These are phyloP conservation scores for Macrosoma leucophasiata DNA, from an alignment of 2,888 invertebrate genomes.

Conservation along the genomic window DNA sequence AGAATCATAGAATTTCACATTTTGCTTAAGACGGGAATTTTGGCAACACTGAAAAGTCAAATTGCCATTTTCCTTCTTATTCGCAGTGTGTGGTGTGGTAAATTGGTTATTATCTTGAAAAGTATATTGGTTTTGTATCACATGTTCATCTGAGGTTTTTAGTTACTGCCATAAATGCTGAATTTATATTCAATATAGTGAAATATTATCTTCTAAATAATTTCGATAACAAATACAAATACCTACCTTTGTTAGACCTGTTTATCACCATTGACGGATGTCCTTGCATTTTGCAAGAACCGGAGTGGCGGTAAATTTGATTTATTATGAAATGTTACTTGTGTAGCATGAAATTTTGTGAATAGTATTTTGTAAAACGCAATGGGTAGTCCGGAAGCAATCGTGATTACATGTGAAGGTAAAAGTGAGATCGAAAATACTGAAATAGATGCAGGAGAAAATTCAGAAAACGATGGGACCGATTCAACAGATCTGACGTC, in stretches of 20 bases:
- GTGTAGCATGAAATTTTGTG: slow-evolving; percentile 44
- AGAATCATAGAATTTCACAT: too few species aligned
- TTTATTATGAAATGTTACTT: slow-evolving; percentile 39
- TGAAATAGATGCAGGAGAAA: slow-evolving; percentile 48
- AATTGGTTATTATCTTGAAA: slow-evolving; percentile 24
- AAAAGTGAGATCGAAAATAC: slow-evolving; percentile 37
- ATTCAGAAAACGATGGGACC: slow-evolving; percentile 46
- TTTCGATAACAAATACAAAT: too few species aligned
- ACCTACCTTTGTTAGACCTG: slow-evolving; percentile 61
- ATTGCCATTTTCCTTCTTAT: slow-evolving; percentile 27
- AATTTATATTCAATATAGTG: too few species aligned
- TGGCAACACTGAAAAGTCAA: slow-evolving; percentile 40
- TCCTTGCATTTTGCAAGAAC: slow-evolving; percentile 68
- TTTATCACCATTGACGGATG: slow-evolving; percentile 73
- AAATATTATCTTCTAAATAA: too few species aligned
- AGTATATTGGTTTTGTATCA: too few species aligned
- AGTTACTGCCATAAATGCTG: too few species aligned
- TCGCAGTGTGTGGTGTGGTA: slow-evolving; percentile 30
- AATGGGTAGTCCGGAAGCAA: slow-evolving; percentile 65
- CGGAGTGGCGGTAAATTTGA: slow-evolving; percentile 71
- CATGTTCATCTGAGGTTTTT: too few species aligned
- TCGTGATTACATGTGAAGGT: slow-evolving; percentile 39
- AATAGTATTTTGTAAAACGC: slow-evolving; percentile 30
- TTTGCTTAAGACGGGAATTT: too few species aligned
- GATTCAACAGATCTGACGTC: slow-evolving; percentile 44